Conservation (phyloP, 2,113 vertebrate genomes). For the Bettongia penicillata region DNA sequence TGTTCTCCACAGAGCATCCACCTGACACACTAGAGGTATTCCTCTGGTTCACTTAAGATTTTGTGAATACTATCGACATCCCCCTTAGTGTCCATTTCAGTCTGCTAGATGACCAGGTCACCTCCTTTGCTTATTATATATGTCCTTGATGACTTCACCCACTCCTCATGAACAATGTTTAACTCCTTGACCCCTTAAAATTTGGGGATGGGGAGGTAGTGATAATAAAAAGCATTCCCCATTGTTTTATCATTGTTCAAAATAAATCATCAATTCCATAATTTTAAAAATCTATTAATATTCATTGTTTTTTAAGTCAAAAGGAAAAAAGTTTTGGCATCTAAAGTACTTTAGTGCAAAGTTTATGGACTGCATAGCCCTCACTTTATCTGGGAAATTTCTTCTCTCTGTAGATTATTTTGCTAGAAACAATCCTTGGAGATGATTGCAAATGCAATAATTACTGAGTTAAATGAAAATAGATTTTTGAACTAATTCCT, state of each 20-base stretch:
- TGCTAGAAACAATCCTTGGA: conserved; percentile 69
- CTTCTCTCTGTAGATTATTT: conserved; percentile 66
- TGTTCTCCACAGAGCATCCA: not conserved
- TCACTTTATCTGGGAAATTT: conserved; percentile 6
- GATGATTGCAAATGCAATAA: conserved; percentile 69
- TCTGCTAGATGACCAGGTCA: not conserved
- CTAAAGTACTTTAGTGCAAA: conserved; percentile 27
- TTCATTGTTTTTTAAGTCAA: conserved; percentile 3
- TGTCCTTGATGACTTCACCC: not conserved
- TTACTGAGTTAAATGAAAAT: conserved; percentile 68
- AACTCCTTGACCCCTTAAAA: not conserved
- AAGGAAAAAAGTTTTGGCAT: conserved; percentile 30
- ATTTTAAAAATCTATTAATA: conserved; percentile 34
- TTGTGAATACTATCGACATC: not conserved
- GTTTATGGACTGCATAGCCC: conserved; percentile 23
- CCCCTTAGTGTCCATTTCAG: not conserved
- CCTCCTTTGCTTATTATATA: not conserved
- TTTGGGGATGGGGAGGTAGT: not conserved
- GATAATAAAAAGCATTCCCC: conserved; percentile 23
- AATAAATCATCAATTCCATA: conserved; percentile 49
- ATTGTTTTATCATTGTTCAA: conserved; percentile 25
- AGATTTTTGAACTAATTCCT: conserved; percentile 61
- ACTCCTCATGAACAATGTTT: not conserved
- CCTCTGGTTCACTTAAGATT: not conserved
- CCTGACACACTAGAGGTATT: not conserved